A percentile compares a stretch with the other conserved stretches of the same genome.
Conservation (phyloP, 35 echinoderm and acorn worm genomes). For the Apostichopus japonicus region DNA sequence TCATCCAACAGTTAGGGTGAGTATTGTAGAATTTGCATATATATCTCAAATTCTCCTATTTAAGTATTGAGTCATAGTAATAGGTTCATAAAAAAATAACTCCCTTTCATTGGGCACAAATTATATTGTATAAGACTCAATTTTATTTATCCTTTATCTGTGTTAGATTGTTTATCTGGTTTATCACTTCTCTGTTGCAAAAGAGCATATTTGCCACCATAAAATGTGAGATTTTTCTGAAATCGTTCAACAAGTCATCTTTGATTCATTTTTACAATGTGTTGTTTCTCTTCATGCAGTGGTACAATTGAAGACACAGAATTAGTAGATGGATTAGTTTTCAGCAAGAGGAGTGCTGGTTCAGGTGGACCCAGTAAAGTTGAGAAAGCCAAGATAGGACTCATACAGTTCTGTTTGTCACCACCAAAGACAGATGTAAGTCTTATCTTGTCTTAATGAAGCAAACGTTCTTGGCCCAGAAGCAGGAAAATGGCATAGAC, state of each 20-base stretch:
- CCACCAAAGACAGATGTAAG: constrained; percentile 97
- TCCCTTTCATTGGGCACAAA: too few species aligned
- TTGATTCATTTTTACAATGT: neutral
- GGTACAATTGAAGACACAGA: constrained; percentile 97
- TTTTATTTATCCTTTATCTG: too few species aligned
- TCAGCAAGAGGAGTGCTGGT: constrained; percentile 78
- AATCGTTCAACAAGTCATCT: too few species aligned
- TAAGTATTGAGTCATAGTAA: too few species aligned
- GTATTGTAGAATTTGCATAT: neutral
- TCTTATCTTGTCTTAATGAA: neutral
- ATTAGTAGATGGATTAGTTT: constrained; percentile 85
- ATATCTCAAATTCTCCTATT: neutral
- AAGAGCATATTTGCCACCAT: too few species aligned
- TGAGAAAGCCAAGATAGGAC: constrained; percentile 93
- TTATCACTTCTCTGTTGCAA: too few species aligned
- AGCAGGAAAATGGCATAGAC: too few species aligned
- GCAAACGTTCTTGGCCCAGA: too few species aligned
- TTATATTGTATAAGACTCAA: too few species aligned
- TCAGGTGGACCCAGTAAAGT: constrained; percentile 76
- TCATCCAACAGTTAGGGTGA: constrained; percentile 95
- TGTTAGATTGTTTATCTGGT: too few species aligned
- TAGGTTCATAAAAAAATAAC: too few species aligned
- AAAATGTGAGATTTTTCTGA: too few species aligned
- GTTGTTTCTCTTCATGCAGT: constrained; percentile 53
- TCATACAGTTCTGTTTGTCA: constrained; percentile 95